Evolutionary conservation across 1,140 invertebrate species (phyloP), one percentile per base, ranked within the genome.

Genomic region (Chlorops oryzae): DNA sequence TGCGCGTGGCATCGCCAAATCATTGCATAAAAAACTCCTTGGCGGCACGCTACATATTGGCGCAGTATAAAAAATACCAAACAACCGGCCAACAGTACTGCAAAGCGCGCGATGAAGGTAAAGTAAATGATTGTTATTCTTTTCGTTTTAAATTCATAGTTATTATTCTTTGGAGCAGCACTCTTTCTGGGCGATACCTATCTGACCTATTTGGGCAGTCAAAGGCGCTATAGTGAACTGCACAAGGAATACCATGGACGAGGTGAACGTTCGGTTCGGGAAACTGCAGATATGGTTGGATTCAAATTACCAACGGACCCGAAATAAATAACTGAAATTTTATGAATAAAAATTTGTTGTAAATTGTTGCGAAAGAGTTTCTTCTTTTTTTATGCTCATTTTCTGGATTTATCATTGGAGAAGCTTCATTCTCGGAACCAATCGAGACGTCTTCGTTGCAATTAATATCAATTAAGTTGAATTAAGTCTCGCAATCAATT

Each of bases 291-390:
- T 59, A 73, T 90, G 61, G 87, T 93, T 44, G 89, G 90, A 21
- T 90, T 92, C 58, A 90, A 89, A 63, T 68, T 92, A 24, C 89
- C 89, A 0, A 83, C 88, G 62, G 87, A 90, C 75, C 85, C 86
- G 13, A 86, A 82, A 62, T 81, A 51, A 65, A 55, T 13, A n/a
- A n/a, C n/a, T n/a, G n/a, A n/a, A n/a, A n/a, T n/a, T n/a, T n/a
- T n/a, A n/a, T n/a, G n/a, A n/a, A n/a, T 18, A 18, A 40, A 35
- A 35, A 3, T 35, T 13, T 35, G 7, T 9, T 9, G 28, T 32
- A 32, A 32, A 32, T 32, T 7, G 28, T 32, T n/a, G 18, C n/a
- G 9, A 35, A 35, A 35, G n/a, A 35, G n/a, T n/a, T n/a, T n/a
- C n/a, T n/a, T n/a, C n/a, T n/a, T n/a, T n/a, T n/a, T n/a, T n/a